Evolutionary conservation across 2,888 invertebrate genomes (phyloP).

Genomic region (Xanthia togata): DNA sequence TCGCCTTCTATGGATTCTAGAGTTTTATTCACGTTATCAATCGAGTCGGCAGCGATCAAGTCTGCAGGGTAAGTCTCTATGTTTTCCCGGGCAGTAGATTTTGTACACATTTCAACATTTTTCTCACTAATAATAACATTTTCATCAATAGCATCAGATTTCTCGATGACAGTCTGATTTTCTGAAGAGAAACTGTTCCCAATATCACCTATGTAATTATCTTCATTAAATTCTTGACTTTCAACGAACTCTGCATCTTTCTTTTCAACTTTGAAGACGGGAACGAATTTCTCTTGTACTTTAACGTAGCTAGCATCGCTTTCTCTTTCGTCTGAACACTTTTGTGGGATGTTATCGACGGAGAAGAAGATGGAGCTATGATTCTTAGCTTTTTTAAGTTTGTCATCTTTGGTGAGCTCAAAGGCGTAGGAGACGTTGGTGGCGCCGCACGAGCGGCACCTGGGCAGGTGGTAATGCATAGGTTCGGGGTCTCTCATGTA

Average conservation of each 20-base stretch:
- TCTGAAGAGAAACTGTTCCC: slow-evolving; percentile 80
- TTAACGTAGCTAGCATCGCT: slow-evolving; percentile 69
- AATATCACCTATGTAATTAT: slow-evolving; percentile 83
- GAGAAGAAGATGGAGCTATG: slow-evolving; percentile 74
- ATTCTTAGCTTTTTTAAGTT: slow-evolving; percentile 55
- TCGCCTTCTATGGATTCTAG: slow-evolving; percentile 82
- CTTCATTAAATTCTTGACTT: slow-evolving; percentile 86
- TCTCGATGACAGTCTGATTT: slow-evolving; percentile 79
- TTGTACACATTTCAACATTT: slow-evolving; percentile 25
- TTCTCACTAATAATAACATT: slow-evolving; percentile 34
- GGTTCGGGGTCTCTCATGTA: slow-evolving; percentile 84
- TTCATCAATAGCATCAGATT: slow-evolving; percentile 44
- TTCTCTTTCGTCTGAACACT: slow-evolving; percentile 70
- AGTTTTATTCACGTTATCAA: slow-evolving; percentile 69
- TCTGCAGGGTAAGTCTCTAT: slow-evolving; percentile 69
- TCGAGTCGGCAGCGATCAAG: slow-evolving; percentile 58
- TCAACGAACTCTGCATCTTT: slow-evolving; percentile 81
- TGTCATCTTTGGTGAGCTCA: slow-evolving; percentile 72
- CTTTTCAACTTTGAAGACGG: slow-evolving; percentile 75
- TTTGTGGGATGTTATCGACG: slow-evolving; percentile 79
- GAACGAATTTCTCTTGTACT: slow-evolving; percentile 75
- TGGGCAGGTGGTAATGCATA: slow-evolving; percentile 85
- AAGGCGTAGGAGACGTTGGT: slow-evolving; percentile 75
- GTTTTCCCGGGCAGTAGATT: slow-evolving; percentile 29
- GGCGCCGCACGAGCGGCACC: slow-evolving; percentile 79